phyloP scores from a whole-genome alignment of 2,797 vertebrate genomes.

The Coendou prehensilis region DNA sequence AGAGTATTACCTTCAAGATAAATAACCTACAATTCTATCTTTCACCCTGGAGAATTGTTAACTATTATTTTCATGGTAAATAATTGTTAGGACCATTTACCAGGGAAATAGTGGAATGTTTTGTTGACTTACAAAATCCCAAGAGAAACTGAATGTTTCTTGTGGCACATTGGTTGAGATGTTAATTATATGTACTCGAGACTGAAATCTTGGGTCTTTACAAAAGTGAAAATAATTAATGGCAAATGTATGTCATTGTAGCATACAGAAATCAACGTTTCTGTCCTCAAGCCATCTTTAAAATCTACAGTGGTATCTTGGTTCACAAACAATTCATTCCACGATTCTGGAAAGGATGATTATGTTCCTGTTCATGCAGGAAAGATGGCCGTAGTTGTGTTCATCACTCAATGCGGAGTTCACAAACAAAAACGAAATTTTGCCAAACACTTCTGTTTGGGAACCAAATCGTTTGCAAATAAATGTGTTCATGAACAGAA shows the following conservation, averaged over 20 bases:
- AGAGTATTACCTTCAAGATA: conserved; percentile 29
- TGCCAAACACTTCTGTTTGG: not conserved
- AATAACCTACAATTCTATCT: conserved; percentile 68
- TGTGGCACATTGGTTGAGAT: not conserved
- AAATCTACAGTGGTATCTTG: not conserved
- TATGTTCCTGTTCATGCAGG: not conserved
- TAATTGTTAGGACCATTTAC: conserved; percentile 68
- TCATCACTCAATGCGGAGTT: not conserved
- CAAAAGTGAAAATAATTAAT: conserved; percentile 69
- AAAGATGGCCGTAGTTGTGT: not conserved
- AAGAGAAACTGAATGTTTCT: conserved; percentile 60
- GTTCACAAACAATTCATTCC: not conserved
- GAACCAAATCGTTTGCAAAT: not conserved
- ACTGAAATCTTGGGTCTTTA: conserved; percentile 31
- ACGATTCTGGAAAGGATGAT: not conserved
- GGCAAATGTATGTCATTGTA: not conserved
- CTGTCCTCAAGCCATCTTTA: conserved; percentile 20
- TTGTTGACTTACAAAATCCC: conserved; percentile 73
- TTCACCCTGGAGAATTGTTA: conserved; percentile 53
- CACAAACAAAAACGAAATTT: not conserved
- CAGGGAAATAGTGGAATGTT: conserved; percentile 22
- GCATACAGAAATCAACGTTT: conserved; percentile 45
- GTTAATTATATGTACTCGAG: conserved; percentile 57
- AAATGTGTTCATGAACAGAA: not conserved
- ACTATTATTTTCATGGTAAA: conserved; percentile 78